Evolutionary conservation across 2,113 vertebrate species (phyloP).

Genomic region (Oreamnos americanus): DNA sequence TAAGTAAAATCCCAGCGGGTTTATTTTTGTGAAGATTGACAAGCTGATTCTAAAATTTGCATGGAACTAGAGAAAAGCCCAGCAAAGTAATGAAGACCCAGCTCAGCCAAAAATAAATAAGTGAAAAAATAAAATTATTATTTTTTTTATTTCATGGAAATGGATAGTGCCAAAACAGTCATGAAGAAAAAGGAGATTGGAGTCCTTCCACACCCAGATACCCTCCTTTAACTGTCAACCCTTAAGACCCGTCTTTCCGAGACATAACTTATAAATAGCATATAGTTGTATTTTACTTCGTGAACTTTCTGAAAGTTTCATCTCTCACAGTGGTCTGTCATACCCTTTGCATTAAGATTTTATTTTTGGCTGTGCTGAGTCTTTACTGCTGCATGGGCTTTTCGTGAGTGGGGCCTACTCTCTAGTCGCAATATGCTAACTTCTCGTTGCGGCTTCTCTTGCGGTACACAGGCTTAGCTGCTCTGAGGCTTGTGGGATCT

Average conservation of each 20-base stretch:
- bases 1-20: background rate
- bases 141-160: background rate
- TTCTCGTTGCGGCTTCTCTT: background rate
- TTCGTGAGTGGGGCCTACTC: background rate
- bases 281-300: background rate
- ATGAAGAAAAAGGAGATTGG: background rate
- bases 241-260: background rate
- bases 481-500: background rate
- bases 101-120: background rate
- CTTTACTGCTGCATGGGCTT: background rate
- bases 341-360: background rate
- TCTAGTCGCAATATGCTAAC: background rate
- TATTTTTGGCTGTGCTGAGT: background rate
- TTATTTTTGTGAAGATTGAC: slow-evolving; percentile 9
- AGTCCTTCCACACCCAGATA: background rate
- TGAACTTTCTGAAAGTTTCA: background rate
- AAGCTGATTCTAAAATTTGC: background rate
- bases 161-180: background rate
- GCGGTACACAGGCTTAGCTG: background rate
- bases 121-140: background rate
- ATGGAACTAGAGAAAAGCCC: background rate
- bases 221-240: background rate
- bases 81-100: background rate
- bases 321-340: background rate
- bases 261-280: background rate